Evolutionary conservation across 2,113 vertebrate genomes (phyloP), one percentile per base, ranked within the genome.

Genomic region (Colius striatus): DNA sequence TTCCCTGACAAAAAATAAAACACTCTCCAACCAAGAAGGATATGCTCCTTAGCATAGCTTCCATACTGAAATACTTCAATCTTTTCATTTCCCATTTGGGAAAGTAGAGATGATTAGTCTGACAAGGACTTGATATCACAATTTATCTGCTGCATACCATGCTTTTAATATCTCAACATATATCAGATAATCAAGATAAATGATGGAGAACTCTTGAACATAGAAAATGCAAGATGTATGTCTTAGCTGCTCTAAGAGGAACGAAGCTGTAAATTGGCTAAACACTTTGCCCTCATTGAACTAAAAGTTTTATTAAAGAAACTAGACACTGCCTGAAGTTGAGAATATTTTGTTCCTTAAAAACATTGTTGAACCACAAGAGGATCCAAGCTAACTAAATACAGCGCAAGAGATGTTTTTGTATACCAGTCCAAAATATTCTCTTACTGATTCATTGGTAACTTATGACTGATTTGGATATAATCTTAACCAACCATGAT

Each of bases 391-490:
- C 67, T 83, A 84, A 89, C 72, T 76, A 84, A 82, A 85, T 60
- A 85, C 60, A 67, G 77, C 94, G 58, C 57, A 93, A 76, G 86
- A 86, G 53, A 77, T 93, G 71, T 93, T 92, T 97, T 92, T 88
- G 45, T 79, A 68, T 72, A 88, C 50, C 23, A 60, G 92, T 83
- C 86, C 83, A 58, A 70, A 96, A 94, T 67, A 62, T 67, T 92
- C 90, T 73, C 61, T 57, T 73, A 58, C 94, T 87, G 96, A 97
- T 79, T 89, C 95, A 50, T 3, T 26, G 58, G 84, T 92, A 96
- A 94, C 29, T 96, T 95, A 90, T 51, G 27, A 77, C 63, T 5
- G 19, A 70, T 88, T 94, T 96, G 97, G 96, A 92, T 50, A 76
- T 16, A 84, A 77, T 84, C 58, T 84, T 32, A 87, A 68, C 81